Evolutionary conservation across 2,113 vertebrate genomes (phyloP).

Genomic region (Diadophis punctatus): DNA sequence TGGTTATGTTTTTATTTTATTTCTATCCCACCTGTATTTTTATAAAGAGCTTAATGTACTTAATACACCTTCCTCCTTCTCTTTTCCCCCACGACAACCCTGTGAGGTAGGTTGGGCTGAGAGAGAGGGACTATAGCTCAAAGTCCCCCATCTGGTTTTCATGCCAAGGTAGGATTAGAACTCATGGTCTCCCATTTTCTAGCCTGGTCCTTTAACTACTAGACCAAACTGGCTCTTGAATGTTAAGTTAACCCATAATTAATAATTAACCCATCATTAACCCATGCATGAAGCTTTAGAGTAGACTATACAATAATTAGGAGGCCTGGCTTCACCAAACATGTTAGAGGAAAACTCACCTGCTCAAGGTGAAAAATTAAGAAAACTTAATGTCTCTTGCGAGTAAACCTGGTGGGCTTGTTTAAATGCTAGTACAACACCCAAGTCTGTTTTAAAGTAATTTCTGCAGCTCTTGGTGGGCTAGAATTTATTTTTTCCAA

Average conservation of each 20-base stretch:
- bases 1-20: background rate
- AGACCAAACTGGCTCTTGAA: background rate
- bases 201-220: background rate
- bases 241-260: background rate
- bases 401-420: background rate
- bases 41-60: too few relatives aligned
- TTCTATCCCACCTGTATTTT: background rate
- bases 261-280: background rate
- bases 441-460: background rate
- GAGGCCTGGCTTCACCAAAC: background rate
- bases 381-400: background rate
- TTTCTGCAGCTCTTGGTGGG: background rate
- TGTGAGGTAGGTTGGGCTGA: background rate
- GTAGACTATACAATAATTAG: background rate
- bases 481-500: background rate
- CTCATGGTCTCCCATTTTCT: background rate
- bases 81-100: background rate
- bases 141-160: background rate
- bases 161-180: background rate
- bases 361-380: background rate
- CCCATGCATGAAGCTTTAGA: background rate
- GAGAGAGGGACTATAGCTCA: background rate
- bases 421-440: background rate
- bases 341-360: background rate
- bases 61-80: background rate